Evolutionary conservation across 37 sponge, comb jelly and placozoan genomes (phyloP).

Genomic region (Chondrilla cf. caribensis): DNA sequence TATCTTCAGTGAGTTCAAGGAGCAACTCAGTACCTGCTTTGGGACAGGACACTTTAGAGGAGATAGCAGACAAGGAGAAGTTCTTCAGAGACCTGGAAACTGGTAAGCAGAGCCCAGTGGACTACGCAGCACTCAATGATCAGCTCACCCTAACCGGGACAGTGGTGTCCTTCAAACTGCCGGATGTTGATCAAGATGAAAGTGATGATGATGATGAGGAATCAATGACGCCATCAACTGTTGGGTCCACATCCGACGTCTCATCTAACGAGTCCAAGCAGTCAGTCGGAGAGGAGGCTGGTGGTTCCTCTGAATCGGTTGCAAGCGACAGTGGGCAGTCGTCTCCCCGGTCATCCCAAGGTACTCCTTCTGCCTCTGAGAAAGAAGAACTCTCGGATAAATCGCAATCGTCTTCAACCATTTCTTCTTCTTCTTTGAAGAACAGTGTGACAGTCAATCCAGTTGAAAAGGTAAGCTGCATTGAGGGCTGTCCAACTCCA

Average conservation of each 20-base stretch:
- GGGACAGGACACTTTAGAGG: slow-evolving; percentile 54
- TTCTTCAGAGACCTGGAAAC: slow-evolving; percentile 55
- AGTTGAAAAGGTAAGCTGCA: no score
- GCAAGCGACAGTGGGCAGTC: neutral
- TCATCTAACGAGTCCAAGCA: neutral
- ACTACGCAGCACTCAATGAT: slow-evolving; percentile 49
- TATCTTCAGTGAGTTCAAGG: neutral
- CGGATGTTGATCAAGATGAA: slow-evolving; percentile 5
- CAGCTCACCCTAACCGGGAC: slow-evolving; percentile 27
- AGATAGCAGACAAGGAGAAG: slow-evolving; percentile 45
- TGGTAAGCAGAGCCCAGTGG: slow-evolving; percentile 1
- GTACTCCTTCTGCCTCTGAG: neutral
- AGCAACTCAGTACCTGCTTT: neutral
- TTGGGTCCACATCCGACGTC: neutral
- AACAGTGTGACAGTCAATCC: no score
- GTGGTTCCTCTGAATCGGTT: neutral
- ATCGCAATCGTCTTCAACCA: neutral
- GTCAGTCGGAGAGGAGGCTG: neutral
- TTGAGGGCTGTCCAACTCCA: no score
- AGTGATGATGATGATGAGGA: neutral
- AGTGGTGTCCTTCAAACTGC: neutral
- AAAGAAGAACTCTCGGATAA: neutral
- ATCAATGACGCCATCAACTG: neutral
- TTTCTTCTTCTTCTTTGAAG: neutral
- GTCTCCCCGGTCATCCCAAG: neutral